Conservation (phyloP, 2,113 vertebrate genomes). For the Arvicanthis niloticus region DNA sequence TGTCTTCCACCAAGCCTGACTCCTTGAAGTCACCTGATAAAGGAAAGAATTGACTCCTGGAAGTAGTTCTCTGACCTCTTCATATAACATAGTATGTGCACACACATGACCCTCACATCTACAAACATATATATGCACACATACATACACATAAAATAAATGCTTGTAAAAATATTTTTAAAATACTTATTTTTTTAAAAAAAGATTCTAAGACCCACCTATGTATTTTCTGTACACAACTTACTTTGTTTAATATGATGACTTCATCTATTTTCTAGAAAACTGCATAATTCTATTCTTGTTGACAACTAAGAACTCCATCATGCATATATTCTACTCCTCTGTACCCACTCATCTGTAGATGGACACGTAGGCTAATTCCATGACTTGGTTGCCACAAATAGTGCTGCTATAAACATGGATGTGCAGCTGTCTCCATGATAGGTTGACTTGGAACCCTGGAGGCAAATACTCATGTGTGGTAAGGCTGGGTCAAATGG, state of each 20-base stretch:
- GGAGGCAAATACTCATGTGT: background rate
- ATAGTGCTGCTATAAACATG: background rate
- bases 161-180: background rate
- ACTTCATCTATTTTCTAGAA: background rate
- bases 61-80: background rate
- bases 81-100: background rate
- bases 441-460: background rate
- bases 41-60: background rate
- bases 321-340: background rate
- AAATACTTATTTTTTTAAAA: background rate
- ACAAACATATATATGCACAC: background rate
- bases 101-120: background rate
- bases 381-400: background rate
- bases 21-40: background rate
- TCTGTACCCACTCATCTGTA: background rate
- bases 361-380: background rate
- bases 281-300: background rate
- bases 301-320: background rate
- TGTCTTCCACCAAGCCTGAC: too few species aligned
- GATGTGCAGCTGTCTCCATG: background rate
- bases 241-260: background rate
- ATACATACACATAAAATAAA: background rate
- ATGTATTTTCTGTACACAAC: background rate
- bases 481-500: background rate
- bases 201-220: background rate